phyloP scores from a whole-genome alignment of 1,140 invertebrate species.

The Diorhabda elongata region DNA sequence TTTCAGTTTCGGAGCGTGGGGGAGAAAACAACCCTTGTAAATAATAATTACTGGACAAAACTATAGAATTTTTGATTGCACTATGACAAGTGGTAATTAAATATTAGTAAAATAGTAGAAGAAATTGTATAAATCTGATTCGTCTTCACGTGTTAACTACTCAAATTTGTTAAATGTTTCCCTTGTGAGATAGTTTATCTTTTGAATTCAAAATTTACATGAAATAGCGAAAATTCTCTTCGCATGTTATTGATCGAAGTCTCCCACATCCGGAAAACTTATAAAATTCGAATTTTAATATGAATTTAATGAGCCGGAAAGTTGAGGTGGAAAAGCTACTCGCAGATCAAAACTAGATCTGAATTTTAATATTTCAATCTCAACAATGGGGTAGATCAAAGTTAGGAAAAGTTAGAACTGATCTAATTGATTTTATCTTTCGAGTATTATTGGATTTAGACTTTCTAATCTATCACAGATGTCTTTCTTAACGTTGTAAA shows the following conservation, averaged over 20 bases:
- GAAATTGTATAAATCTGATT: no score
- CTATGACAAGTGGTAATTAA: no score
- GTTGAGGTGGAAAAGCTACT: not conserved
- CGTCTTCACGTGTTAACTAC: no score
- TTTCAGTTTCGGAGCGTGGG: no score
- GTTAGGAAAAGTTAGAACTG: not conserved
- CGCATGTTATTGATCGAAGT: not conserved
- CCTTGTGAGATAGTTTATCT: not conserved
- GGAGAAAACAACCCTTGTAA: no score
- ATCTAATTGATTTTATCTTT: not conserved
- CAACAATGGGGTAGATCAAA: not conserved
- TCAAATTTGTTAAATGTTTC: no score
- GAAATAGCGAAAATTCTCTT: not conserved
- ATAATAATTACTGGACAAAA: no score
- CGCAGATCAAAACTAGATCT: not conserved
- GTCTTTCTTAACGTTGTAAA: no score
- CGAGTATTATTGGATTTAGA: not conserved
- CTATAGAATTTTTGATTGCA: no score
- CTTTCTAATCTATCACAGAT: not conserved
- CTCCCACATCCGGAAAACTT: not conserved
- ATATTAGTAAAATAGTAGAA: no score
- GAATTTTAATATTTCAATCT: slow-evolving; percentile 1
- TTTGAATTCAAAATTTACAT: slow-evolving; percentile 1
- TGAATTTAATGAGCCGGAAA: slow-evolving; percentile 2
- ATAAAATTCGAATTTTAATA: not conserved